Evolutionary conservation across 2,797 vertebrate genomes (phyloP), one percentile per base, ranked within the genome.

Genomic region (Ptychadena robeensis): DNA sequence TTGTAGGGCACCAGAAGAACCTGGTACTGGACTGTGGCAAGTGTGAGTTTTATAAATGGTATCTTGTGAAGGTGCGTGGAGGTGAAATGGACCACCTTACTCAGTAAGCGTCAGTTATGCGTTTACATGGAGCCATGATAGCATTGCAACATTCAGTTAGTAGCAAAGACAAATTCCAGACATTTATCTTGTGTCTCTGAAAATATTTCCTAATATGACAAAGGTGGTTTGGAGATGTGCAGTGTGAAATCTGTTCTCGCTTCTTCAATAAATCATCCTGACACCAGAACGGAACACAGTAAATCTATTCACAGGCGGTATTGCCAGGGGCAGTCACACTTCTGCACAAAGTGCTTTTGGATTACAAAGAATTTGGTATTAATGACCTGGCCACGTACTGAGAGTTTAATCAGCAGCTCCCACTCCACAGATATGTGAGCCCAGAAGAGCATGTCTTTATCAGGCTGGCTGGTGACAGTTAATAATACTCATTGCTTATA

Each of bases 181-280:
- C 32, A 25, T 53, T 7, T 75, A 68, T 63, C 10, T 15, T 2
- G 22, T 80, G 65, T 53, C 37, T 72, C 38, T 63, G 63, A 27
- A 67, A 73, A 83, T 67, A 71, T 48, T 69, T 72, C 61, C 10
- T 40, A 69, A 34, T 31, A 73, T 79, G 70, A 80, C 70, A 84
- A 68, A 80, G 63, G 76, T 73, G 44, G 57, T 31, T 84, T 74
- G 59, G 28, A 70, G 53, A 28, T 75, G 22, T 64, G 34, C 11
- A 48, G 28, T 71, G 53, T 68, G 65, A 85, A 74, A 84, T 84
- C 71, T 73, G 40, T 67, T 69, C 63, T 79, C 38, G 7, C 30
- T 44, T 30, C 67, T 34, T 76, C 57, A 80, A 75, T 85, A 80
- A 85, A 85, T 85, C 78, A 80, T 70, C 34, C 14, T 75, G 77